A percentile compares a stretch with the other conserved stretches of the same genome.
phyloP scores from a whole-genome alignment of 2,888 invertebrate genomes.

The Cancer borealis region DNA sequence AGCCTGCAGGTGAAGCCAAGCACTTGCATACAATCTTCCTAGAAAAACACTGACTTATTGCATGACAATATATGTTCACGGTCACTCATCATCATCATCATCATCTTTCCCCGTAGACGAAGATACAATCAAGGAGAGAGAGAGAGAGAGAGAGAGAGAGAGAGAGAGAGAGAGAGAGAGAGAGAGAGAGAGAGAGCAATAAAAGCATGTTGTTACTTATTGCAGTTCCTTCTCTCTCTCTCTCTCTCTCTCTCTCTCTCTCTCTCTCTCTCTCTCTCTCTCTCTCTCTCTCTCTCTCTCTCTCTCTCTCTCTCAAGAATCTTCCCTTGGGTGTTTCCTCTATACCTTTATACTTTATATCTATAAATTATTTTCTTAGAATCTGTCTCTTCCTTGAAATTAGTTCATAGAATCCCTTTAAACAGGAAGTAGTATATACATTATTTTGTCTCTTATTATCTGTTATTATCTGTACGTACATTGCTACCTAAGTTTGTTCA shows the following conservation, averaged over 20 bases:
- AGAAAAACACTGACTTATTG: too few relatives aligned
- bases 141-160: not conserved
- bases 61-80: not conserved
- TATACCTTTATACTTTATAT: too few relatives aligned
- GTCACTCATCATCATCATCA: not conserved
- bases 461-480: not conserved
- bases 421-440: too few relatives aligned
- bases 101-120: not conserved
- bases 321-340: too few relatives aligned
- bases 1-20: not conserved
- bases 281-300: conserved; percentile 20
- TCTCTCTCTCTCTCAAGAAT: not conserved
- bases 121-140: not conserved
- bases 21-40: too few relatives aligned
- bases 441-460: not conserved
- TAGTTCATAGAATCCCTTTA: too few relatives aligned
- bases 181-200: not conserved
- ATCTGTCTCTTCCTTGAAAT: too few relatives aligned
- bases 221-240: not conserved
- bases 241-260: not conserved
- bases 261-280: conserved; percentile 20
- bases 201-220: not conserved
- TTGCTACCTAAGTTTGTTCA: not conserved
- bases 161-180: not conserved
- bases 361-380: not conserved